Evolutionary conservation across 2,888 invertebrate genomes (phyloP).

Genomic region (Plagodis pulveraria): DNA sequence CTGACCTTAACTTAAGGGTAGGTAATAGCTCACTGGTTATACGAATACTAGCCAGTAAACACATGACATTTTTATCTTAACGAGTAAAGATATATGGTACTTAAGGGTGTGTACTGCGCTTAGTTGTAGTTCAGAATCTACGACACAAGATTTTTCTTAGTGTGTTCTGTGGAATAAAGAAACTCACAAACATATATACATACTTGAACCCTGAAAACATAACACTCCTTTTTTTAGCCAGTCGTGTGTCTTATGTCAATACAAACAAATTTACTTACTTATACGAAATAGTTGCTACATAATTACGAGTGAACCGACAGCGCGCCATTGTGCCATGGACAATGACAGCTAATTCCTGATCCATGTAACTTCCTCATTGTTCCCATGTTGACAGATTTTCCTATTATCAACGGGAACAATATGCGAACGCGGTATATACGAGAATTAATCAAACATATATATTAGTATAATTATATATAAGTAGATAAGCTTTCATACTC

Average conservation of each 20-base stretch:
- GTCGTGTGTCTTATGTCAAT: neutral
- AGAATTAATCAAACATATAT: constrained; percentile 25
- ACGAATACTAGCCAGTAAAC: no score
- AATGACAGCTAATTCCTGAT: constrained; percentile 83
- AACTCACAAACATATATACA: no score
- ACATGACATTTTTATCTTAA: no score
- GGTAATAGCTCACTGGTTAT: no score
- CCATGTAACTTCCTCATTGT: constrained; percentile 81
- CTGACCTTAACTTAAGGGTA: no score
- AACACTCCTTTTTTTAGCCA: no score
- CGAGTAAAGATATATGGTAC: no score
- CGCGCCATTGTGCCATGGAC: constrained; percentile 69
- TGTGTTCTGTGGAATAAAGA: no score
- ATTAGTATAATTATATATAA: constrained; percentile 13
- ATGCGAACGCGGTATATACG: constrained; percentile 14
- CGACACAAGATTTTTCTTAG: no score
- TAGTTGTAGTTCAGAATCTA: no score
- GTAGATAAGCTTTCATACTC: constrained; percentile 1
- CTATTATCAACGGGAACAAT: constrained; percentile 77
- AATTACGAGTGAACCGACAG: constrained; percentile 33
- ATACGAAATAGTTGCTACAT: constrained; percentile 24
- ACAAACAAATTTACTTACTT: constrained; percentile 1
- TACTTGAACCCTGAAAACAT: no score
- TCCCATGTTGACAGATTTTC: constrained; percentile 82
- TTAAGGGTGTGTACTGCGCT: no score